phyloP scores from a whole-genome alignment of 2,888 invertebrate genomes.

The Julus scanicus region DNA sequence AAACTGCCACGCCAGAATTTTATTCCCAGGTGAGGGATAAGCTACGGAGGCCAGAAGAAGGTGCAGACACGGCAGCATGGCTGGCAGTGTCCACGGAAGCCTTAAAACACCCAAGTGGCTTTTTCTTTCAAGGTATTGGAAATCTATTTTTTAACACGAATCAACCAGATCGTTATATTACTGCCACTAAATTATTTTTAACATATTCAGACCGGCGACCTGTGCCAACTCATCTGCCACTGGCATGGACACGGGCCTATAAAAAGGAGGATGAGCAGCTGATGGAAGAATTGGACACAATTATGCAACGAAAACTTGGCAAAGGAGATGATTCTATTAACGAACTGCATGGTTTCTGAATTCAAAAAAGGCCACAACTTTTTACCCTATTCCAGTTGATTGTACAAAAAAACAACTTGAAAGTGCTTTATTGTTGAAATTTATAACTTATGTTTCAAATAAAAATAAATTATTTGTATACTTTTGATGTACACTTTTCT shows the following conservation, averaged over 20 bases:
- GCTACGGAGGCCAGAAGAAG: slow-evolving; percentile 67
- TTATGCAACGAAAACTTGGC: slow-evolving; percentile 53
- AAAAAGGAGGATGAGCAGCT: slow-evolving; percentile 64
- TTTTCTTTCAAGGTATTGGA: slow-evolving; percentile 66
- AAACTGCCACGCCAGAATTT: slow-evolving; percentile 66
- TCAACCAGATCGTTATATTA: neutral
- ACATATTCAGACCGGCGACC: slow-evolving; percentile 65
- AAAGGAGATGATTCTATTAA: neutral
- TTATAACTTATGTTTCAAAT: neutral
- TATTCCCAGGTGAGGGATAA: slow-evolving; percentile 67
- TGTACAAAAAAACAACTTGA: neutral
- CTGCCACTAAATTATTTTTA: neutral
- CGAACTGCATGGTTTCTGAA: neutral
- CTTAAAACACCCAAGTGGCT: slow-evolving; percentile 64
- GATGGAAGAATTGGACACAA: slow-evolving; percentile 65
- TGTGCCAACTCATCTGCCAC: slow-evolving; percentile 67
- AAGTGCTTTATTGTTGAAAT: neutral
- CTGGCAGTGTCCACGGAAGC: slow-evolving; percentile 66
- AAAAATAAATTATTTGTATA: slow-evolving; percentile 48
- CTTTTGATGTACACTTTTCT: neutral
- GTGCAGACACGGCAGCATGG: slow-evolving; percentile 69
- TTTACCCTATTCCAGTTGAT: neutral
- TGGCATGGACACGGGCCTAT: slow-evolving; percentile 67
- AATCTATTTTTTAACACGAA: slow-evolving; percentile 40
- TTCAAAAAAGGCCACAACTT: neutral